Percentiles rank a stretch among this genome's conserved stretches.
Conservation (phyloP, 2,113 vertebrate species). For the Pachypanchax playfairii region DNA sequence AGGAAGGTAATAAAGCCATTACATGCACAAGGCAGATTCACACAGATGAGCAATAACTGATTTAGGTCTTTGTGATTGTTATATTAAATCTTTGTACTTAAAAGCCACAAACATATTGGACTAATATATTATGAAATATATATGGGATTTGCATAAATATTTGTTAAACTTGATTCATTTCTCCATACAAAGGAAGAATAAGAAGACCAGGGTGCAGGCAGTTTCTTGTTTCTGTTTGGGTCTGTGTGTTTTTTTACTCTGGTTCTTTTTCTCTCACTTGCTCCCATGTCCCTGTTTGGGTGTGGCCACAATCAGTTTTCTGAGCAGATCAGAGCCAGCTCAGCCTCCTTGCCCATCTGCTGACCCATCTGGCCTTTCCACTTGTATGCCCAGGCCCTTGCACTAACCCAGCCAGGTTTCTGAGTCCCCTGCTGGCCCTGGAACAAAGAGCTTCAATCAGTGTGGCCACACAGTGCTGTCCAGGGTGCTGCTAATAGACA, state of each 20-base stretch:
- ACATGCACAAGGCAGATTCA: constrained; percentile 7
- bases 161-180: too few relatives aligned
- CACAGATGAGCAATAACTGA: neutral
- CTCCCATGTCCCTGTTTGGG: constrained; percentile 42
- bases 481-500: constrained; percentile 76
- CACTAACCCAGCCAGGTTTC: constrained; percentile 45
- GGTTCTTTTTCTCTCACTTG: constrained; percentile 14
- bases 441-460: constrained; percentile 73
- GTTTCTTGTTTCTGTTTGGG: constrained; percentile 1
- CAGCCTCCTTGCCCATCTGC: constrained; percentile 88
- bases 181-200: too few relatives aligned
- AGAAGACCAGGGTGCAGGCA: neutral
- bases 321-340: constrained; percentile 75
- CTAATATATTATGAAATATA: too few relatives aligned
- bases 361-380: constrained; percentile 86
- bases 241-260: constrained; percentile 6
- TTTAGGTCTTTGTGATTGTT: constrained; percentile 11
- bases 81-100: neutral
- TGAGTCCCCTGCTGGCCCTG: constrained; percentile 50
- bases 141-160: too few relatives aligned
- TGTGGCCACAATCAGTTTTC: constrained; percentile 72
- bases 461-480: constrained; percentile 72
- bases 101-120: neutral
- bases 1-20: constrained; percentile 87
- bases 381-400: constrained; percentile 52